Base-by-base conservation (phyloP, 2,888 invertebrate genomes). In the Conus canariensis region DNA sequence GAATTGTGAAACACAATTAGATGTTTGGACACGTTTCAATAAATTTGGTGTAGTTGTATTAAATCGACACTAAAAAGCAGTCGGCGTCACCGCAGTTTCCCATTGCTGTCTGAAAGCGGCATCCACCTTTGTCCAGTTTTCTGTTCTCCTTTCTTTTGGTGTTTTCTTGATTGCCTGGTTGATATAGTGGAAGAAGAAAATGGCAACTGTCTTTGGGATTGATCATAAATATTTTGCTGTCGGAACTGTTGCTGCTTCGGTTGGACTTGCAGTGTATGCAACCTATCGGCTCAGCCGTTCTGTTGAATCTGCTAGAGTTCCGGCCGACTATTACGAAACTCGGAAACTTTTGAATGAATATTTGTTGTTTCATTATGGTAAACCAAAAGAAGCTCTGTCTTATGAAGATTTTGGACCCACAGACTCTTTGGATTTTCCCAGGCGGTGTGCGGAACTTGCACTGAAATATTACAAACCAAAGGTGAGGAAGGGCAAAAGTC, bases 381-480 rank as follows among this genome's bases (percentile, higher is more conserved):
- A 93, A 5, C 92, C 93, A 8, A 91, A 91, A n/a, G 94, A 95
- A 87, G 92, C 95, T 58, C 92, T 95, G 19, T 91, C 90, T 45
- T 95, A 94, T 90, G 94, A 94, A 45, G 89, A 89, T 19, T 94
- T 95, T 92, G 95, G 95, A 16, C 95, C 95, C n/a, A 94, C 93
- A 86, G 93, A 94, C 77, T 92, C 94, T 0, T 90, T 95, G 22
- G 95, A 95, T 88, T 96, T 96, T 91, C 95, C 95, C 0, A 95
- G 94, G 90, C 91, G 95, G 90, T 95, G 95, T 93, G 96, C 95
- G 25, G 95, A 95, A 25, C 90, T 96, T 56, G 96, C 96, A 90
- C 83, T 94, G 7, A 95, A 95, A 85, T 92, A 96, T 91, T 94
- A 91, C 85, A 93, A 92, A 87, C 89, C 89, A 59, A 91, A 91